Evolutionary conservation across 2,113 vertebrate species (phyloP).

Genomic region (Felis catus): DNA sequence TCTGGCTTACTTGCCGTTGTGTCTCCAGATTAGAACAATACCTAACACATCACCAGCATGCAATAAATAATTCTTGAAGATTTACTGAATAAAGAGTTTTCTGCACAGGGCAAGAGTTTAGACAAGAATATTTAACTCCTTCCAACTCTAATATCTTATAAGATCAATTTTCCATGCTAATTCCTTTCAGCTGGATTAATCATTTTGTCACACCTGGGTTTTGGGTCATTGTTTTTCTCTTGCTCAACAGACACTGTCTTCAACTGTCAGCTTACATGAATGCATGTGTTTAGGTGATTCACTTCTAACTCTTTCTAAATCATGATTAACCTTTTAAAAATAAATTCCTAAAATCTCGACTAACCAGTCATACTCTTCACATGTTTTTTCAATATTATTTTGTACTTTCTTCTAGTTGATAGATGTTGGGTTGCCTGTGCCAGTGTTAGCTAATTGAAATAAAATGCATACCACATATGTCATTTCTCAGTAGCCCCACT

Average conservation of each 20-base stretch:
- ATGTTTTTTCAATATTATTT: background rate
- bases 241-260: background rate
- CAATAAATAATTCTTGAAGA: background rate
- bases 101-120: background rate
- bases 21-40: background rate
- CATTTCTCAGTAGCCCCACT: background rate
- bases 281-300: background rate
- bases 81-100: background rate
- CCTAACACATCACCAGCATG: background rate
- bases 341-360: background rate
- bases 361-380: background rate
- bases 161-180: background rate
- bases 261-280: background rate
- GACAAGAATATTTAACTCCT: background rate
- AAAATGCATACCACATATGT: background rate
- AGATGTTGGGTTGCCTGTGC: background rate
- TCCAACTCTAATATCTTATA: background rate
- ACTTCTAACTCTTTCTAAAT: background rate
- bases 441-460: background rate
- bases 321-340: background rate
- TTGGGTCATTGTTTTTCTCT: background rate
- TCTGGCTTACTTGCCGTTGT: background rate
- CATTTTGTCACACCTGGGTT: background rate
- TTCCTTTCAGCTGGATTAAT: background rate
- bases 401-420: background rate